These are phyloP conservation scores for Macroramphosus scolopax DNA, from an alignment of 2,797 vertebrate species.

Conservation along the genomic window DNA sequence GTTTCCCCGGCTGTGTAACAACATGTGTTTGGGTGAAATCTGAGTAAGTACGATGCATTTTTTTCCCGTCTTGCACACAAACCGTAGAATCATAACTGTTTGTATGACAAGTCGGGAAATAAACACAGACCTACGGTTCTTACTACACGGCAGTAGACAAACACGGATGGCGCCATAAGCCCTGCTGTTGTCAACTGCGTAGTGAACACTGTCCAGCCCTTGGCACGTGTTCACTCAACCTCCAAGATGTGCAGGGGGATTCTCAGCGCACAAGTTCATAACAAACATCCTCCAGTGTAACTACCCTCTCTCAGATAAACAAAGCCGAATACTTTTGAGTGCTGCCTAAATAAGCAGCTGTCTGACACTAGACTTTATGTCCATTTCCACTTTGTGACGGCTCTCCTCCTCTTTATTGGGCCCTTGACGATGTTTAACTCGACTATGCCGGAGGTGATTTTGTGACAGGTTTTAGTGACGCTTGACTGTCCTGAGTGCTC, in stretches of 20 bases:
- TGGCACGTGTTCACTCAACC: conserved; percentile 67
- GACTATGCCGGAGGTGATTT: conserved; percentile 37
- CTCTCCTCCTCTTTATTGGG: conserved; percentile 25
- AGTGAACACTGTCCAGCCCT: conserved; percentile 71
- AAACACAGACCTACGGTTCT: conserved; percentile 51
- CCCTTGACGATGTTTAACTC: too few species aligned
- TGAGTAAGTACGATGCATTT: conserved; percentile 19
- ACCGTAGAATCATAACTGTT: conserved; percentile 50
- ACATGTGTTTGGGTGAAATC: conserved; percentile 28
- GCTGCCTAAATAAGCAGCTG: conserved; percentile 49
- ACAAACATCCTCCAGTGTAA: conserved; percentile 69
- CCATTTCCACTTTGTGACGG: conserved; percentile 41
- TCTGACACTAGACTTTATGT: conserved; percentile 39
- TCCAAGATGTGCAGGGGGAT: conserved; percentile 65
- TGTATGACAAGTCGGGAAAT: conserved; percentile 38
- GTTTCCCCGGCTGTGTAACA: conserved; percentile 35
- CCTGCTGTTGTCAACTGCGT: conserved; percentile 59
- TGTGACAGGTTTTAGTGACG: conserved; percentile 37
- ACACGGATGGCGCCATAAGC: conserved; percentile 61
- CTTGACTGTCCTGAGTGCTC: conserved; percentile 37
- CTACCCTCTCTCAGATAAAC: conserved; percentile 50
- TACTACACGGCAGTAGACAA: conserved; percentile 48
- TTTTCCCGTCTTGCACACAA: conserved; percentile 28
- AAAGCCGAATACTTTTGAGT: conserved; percentile 48
- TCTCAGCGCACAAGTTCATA: conserved; percentile 68